Conservation (phyloP, 2,888 invertebrate species). For the Drosophila mulleri region DNA sequence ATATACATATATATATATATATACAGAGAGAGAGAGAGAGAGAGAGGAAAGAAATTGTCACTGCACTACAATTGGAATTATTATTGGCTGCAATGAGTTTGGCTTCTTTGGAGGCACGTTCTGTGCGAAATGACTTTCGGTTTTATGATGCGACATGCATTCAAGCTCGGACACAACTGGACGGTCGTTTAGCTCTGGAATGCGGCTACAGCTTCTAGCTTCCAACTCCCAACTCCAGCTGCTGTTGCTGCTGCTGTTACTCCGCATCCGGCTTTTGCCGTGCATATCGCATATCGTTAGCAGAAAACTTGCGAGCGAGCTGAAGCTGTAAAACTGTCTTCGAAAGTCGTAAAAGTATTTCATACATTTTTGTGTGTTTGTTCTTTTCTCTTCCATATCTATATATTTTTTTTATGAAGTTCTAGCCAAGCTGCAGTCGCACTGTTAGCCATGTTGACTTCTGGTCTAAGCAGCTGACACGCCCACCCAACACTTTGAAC, state of each 20-base stretch:
- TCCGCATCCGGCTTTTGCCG: slow-evolving; percentile 29
- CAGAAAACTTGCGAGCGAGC: slow-evolving; percentile 69
- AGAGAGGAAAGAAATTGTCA: slow-evolving; percentile 69
- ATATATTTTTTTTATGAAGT: slow-evolving; percentile 69
- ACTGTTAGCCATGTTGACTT: slow-evolving; percentile 16
- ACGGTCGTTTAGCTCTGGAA: slow-evolving; percentile 40
- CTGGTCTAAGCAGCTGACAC: slow-evolving; percentile 48
- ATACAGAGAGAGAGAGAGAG: not conserved
- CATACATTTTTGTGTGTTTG: slow-evolving; percentile 66
- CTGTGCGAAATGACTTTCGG: slow-evolving; percentile 81
- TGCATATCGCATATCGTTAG: slow-evolving; percentile 81
- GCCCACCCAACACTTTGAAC: slow-evolving; percentile 9
- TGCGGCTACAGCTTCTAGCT: slow-evolving; percentile 36
- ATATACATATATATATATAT: too few relatives aligned
- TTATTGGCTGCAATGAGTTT: slow-evolving; percentile 82
- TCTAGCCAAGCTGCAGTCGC: slow-evolving; percentile 36
- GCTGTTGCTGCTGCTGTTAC: slow-evolving; percentile 14
- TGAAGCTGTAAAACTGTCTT: slow-evolving; percentile 82
- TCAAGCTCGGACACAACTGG: slow-evolving; percentile 47
- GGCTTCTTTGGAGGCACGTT: slow-evolving; percentile 75
- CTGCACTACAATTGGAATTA: slow-evolving; percentile 81
- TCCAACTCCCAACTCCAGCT: slow-evolving; percentile 3
- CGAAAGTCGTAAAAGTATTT: slow-evolving; percentile 82
- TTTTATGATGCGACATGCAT: slow-evolving; percentile 80
- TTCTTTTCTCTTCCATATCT: not conserved